phyloP scores from a whole-genome alignment of 1,140 invertebrate species.

The Lepidurus packardi region DNA sequence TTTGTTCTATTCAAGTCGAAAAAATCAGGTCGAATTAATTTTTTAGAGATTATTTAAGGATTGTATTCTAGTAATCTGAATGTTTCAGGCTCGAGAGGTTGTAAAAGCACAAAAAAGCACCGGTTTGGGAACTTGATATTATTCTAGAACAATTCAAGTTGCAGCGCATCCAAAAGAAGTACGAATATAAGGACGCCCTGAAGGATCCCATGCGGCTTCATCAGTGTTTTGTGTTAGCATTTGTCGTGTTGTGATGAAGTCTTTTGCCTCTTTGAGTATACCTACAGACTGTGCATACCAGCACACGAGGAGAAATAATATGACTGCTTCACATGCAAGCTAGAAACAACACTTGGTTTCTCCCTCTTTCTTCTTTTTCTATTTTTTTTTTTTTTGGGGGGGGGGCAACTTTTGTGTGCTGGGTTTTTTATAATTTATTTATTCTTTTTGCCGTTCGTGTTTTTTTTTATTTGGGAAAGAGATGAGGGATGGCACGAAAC shows the following conservation, averaged over 20 bases:
- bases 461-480: slow-evolving; percentile 8
- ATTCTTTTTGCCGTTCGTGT: background rate
- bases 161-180: background rate
- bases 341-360: background rate
- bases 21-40: no score
- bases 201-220: slow-evolving; percentile 6
- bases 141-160: background rate
- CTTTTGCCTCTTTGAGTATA: slow-evolving; percentile 4
- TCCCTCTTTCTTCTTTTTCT: background rate
- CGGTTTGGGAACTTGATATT: background rate
- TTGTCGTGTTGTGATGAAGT: background rate
- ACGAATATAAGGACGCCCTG: background rate
- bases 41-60: background rate
- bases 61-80: no score
- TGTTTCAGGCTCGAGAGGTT: no score
- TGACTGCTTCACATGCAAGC: slow-evolving; percentile 17
- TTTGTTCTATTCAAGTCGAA: no score
- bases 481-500: background rate
- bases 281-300: background rate
- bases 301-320: slow-evolving; percentile 18
- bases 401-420: background rate
- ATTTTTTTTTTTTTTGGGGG: no score
- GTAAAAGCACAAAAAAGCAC: no score
- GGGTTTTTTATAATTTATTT: background rate
- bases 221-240: slow-evolving; percentile 11